These are phyloP conservation scores for Formica aserva DNA, from an alignment of 2,888 invertebrate genomes.

Conservation along the genomic window DNA sequence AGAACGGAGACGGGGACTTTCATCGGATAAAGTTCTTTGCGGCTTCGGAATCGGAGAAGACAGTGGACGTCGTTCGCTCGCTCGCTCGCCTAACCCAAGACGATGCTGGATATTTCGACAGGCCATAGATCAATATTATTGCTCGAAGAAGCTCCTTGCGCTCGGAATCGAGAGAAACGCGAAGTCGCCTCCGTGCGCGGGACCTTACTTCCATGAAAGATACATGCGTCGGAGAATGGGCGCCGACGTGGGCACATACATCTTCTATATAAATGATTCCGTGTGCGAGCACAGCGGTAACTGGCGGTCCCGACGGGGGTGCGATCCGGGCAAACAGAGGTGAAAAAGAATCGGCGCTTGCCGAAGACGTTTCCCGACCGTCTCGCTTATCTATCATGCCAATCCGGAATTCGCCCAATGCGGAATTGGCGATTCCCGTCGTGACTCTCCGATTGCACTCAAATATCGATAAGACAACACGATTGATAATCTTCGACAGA, in stretches of 20 bases:
- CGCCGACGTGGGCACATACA: slow-evolving; percentile 15
- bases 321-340: slow-evolving; percentile 4
- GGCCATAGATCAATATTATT: slow-evolving; percentile 50
- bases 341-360: slow-evolving; percentile 28
- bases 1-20: slow-evolving; percentile 40
- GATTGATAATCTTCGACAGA: neutral
- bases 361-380: slow-evolving; percentile 5
- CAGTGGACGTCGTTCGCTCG: slow-evolving; percentile 53
- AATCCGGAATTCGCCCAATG: slow-evolving; percentile 5
- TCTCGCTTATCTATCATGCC: slow-evolving; percentile 6
- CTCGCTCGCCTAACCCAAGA: slow-evolving; percentile 21
- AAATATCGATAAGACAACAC: slow-evolving; percentile 20
- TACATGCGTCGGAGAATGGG: slow-evolving; percentile 20
- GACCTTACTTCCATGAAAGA: slow-evolving; percentile 29
- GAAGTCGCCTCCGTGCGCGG: neutral
- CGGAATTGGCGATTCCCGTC: neutral
- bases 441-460: neutral
- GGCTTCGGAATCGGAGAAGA: slow-evolving; percentile 60
- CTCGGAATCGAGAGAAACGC: slow-evolving; percentile 7
- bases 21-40: slow-evolving; percentile 72
- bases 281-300: slow-evolving; percentile 1
- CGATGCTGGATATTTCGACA: slow-evolving; percentile 27
- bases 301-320: neutral
- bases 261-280: slow-evolving; percentile 44
- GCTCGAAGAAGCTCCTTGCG: neutral